Evolutionary conservation across 2,113 vertebrate genomes (phyloP).

Genomic region (Pagrus major): DNA sequence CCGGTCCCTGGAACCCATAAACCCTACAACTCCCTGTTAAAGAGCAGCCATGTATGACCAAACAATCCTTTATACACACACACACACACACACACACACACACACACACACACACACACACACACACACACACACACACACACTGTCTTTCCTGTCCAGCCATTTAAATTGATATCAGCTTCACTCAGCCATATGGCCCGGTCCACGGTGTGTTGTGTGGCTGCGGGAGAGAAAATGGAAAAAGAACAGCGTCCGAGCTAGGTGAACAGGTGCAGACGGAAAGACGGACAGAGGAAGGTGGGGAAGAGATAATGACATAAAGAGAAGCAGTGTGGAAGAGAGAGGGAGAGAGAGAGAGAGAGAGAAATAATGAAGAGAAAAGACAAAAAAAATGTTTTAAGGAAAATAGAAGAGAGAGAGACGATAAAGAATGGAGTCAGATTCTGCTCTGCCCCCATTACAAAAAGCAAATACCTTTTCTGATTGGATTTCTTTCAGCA

Average conservation of each 20-base stretch:
- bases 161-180: constrained; percentile 41
- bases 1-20: too few relatives aligned
- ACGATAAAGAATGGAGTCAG: constrained; percentile 31
- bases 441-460: constrained; percentile 40
- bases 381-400: background rate
- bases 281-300: background rate
- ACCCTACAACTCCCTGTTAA: too few relatives aligned
- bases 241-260: background rate
- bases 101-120: constrained; percentile 4
- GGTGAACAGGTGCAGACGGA: constrained; percentile 3
- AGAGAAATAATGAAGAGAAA: background rate
- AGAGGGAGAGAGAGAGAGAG: background rate
- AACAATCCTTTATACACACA: too few relatives aligned
- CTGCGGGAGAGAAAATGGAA: constrained; percentile 10
- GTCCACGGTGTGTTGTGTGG: constrained; percentile 10
- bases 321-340: constrained; percentile 8
- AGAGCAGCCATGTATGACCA: too few relatives aligned
- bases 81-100: constrained; percentile 8
- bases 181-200: constrained; percentile 21
- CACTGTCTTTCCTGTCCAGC: background rate
- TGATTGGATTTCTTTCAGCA: constrained; percentile 56
- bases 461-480: constrained; percentile 52
- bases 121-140: background rate
- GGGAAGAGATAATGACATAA: background rate
- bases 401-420: constrained; percentile 18